Evolutionary conservation across 2,888 invertebrate species (phyloP).

Genomic region (Gastrophysa polygoni): DNA sequence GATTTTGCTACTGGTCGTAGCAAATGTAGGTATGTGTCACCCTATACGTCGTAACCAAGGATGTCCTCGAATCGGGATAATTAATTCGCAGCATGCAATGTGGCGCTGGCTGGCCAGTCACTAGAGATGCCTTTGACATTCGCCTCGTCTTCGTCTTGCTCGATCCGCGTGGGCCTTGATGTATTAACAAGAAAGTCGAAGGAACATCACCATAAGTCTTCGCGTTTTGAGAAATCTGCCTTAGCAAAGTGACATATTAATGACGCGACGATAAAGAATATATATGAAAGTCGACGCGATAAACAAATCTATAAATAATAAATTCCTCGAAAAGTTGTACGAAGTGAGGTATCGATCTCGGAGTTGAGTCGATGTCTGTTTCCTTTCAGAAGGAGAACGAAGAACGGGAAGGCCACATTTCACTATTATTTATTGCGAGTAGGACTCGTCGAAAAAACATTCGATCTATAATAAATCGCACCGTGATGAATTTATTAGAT

Average conservation of each 20-base stretch:
- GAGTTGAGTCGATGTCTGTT: slow-evolving; percentile 27
- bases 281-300: slow-evolving; percentile 56
- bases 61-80: slow-evolving; percentile 37
- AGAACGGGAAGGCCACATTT: slow-evolving; percentile 35
- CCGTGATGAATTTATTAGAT: slow-evolving; percentile 28
- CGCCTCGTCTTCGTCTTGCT: slow-evolving; percentile 41
- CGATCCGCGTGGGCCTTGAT: slow-evolving; percentile 53
- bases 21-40: no score
- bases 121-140: slow-evolving; percentile 42
- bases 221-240: slow-evolving; percentile 55
- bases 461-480: slow-evolving; percentile 32
- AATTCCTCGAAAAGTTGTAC: slow-evolving; percentile 44
- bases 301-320: slow-evolving; percentile 58
- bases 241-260: slow-evolving; percentile 56
- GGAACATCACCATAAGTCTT: slow-evolving; percentile 58
- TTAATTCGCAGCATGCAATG: slow-evolving; percentile 47
- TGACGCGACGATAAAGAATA: slow-evolving; percentile 56
- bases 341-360: slow-evolving; percentile 36
- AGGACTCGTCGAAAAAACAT: slow-evolving; percentile 33
- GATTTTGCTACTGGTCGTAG: no score
- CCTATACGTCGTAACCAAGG: not conserved
- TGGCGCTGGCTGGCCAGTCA: slow-evolving; percentile 42
- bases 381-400: slow-evolving; percentile 28
- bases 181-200: slow-evolving; percentile 53
- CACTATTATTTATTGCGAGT: slow-evolving; percentile 35